phyloP scores from a whole-genome alignment of 2,888 invertebrate genomes.

The Melieria omissa region DNA sequence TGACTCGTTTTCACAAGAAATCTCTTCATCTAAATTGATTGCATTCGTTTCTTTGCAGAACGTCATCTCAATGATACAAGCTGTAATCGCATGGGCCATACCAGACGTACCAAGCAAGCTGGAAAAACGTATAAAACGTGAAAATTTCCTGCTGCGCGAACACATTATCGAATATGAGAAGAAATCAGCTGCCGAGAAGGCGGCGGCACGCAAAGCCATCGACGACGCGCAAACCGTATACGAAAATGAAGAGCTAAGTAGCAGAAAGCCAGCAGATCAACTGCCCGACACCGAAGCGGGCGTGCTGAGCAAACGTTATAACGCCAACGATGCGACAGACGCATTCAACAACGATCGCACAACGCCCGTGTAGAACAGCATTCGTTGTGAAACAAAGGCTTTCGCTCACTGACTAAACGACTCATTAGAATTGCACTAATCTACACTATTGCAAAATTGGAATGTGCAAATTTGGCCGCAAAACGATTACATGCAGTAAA shows the following conservation, averaged over 20 bases:
- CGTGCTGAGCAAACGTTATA: conserved; percentile 16
- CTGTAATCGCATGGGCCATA: conserved; percentile 79
- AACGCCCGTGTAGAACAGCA: conserved; percentile 51
- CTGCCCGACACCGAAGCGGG: not conserved
- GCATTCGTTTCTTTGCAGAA: conserved; percentile 69
- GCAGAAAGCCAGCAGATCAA: conserved; percentile 4
- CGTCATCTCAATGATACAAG: conserved; percentile 77
- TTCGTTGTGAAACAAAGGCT: not conserved
- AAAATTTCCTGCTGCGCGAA: conserved; percentile 78
- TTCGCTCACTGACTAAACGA: too few relatives aligned
- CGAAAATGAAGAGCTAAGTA: conserved; percentile 1
- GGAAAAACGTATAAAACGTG: conserved; percentile 77
- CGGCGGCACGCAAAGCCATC: conserved; percentile 36
- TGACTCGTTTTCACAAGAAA: too few relatives aligned
- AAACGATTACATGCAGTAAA: too few relatives aligned
- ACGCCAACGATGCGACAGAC: conserved; percentile 37
- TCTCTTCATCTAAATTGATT: too few relatives aligned
- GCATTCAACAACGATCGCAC: conserved; percentile 48
- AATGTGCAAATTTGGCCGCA: too few relatives aligned
- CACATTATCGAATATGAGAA: conserved; percentile 79
- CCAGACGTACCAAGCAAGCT: conserved; percentile 80
- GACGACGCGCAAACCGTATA: conserved; percentile 35
- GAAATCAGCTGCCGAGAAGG: conserved; percentile 48
- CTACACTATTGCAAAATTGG: too few relatives aligned
- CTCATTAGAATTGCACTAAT: too few relatives aligned